Base-by-base conservation (phyloP, 2,888 invertebrate genomes). In the Neuroscelio doddi region DNA sequence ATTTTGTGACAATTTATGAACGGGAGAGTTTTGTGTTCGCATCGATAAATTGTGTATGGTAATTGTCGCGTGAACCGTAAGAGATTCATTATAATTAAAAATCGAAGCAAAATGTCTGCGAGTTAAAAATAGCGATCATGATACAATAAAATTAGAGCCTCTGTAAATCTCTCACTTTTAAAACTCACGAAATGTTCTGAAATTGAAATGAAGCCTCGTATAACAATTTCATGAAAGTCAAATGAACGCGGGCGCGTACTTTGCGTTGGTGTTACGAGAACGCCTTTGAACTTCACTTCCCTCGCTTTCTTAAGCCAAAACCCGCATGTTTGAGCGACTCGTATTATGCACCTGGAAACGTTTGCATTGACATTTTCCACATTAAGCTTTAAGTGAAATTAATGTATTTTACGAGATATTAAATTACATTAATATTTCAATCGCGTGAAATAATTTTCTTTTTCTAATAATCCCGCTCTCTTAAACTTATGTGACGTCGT, bases 191-290 rank as follows among this genome's bases (percentile, higher is more conserved):
- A 44, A 38, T 38, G 39, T 34, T 55, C 38, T 45, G 46, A 46
- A 55, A 36, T 45, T 45, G 45, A 45, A 55, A 55, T 46, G 53
- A 44, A 7, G 36, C 36, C 3, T 12, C 10, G 3, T 36, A 12
- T 12, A 36, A 14, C 8, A 44, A 27, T 44, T 15, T 15, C 27
- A 44, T 44, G 44, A 15, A 44, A 26, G 26, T 44, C 27, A 26
- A 44, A 44, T 44, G 27, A 44, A 26, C 44, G 12, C n/a, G n/a
- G n/a, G n/a, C n/a, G n/a, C n/a, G n/a, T n/a, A n/a, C 21, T n/a
- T n/a, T n/a, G 9, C 1, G 29, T n/a, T 8, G 9, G 29, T 29
- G n/a, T n/a, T 16, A n/a, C 38, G 38, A 14, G 38, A 38, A 16
- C 38, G 38, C 17, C 38, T 38, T 38, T 38, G 38, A 38, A 38